These are phyloP conservation scores for Isoperla grammatica DNA, from an alignment of 2,888 invertebrate species.

Conservation along the genomic window DNA sequence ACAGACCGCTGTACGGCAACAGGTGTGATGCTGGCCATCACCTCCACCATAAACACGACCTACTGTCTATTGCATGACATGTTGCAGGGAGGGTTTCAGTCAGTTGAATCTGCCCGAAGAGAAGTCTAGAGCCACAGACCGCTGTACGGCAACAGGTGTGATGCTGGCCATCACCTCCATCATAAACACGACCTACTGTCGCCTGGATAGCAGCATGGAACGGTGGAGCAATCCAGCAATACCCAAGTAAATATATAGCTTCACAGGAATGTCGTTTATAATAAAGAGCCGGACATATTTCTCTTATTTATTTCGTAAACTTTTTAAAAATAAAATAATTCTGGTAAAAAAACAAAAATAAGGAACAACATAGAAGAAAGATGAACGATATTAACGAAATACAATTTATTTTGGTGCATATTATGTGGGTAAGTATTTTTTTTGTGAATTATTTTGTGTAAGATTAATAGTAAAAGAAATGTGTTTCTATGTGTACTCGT, in stretches of 20 bases:
- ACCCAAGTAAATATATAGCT: not conserved
- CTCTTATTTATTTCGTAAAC: too few relatives aligned
- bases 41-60: slow-evolving; percentile 34
- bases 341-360: too few relatives aligned
- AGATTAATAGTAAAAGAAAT: too few relatives aligned
- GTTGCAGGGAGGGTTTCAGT: not conserved
- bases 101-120: not conserved
- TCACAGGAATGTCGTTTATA: too few relatives aligned
- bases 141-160: not conserved
- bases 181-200: not conserved
- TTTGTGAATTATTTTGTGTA: too few relatives aligned
- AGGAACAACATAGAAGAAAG: too few relatives aligned
- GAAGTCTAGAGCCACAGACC: not conserved
- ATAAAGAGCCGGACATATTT: too few relatives aligned
- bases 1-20: slow-evolving; percentile 37
- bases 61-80: slow-evolving; percentile 29
- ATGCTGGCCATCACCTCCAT: not conserved
- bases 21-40: slow-evolving; percentile 40
- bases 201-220: not conserved
- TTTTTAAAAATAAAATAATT: too few relatives aligned
- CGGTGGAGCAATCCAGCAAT: not conserved
- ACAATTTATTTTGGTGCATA: too few relatives aligned
- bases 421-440: too few relatives aligned
- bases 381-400: too few relatives aligned
- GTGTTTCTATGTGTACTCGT: too few relatives aligned